Evolutionary conservation across 2,797 vertebrate genomes (phyloP), one percentile per base, ranked within the genome.

Genomic region (Myiothlypis coronata): DNA sequence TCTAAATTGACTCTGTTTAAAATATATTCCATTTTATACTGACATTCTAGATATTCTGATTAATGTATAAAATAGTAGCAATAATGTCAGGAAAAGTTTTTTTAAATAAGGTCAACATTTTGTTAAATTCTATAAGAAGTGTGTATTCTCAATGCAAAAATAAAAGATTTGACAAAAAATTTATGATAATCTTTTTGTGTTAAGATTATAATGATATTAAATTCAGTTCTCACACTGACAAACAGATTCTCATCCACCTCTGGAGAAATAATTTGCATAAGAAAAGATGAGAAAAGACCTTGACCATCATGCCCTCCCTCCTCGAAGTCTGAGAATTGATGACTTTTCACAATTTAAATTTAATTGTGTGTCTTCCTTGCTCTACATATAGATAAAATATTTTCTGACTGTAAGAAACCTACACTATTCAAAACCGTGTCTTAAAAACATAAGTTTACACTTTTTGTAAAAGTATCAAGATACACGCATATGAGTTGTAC

Each of bases 181-280:
- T 3, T 35, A 32, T 43, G 6, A 3, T 8, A 26, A 65, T 0
- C 0, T 11, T 63, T 55, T 76, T 30, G 1, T 52, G 2, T 61
- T 46, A 78, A 53, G 27, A 20, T 3, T 37, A 28, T 15, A 59
- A 49, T 18, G 3, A 5, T 39, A 12, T 8, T 14, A 20, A 61
- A 8, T 56, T 71, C 19, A 23, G 3, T 60, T 68, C 6, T 86
- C 11, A 37, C 19, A 63, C 6, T 24, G 12, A n/a, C 2, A 43
- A 50, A 9, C 4, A 77, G 21, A 17, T 83, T 34, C 16, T 70
- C 1, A 4, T 44, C 21, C 20, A 26, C 6, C 3, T 21, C 52
- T 52, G 26, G 3, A 83, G 3, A 63, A 88, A 71, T 46, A 39
- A 59, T 81, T 67, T 56, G 13, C 17, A 13, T 20, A 52, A 81